A percentile compares a stretch with the other conserved stretches of the same genome.
These are phyloP conservation scores for Pyrocoelia pectoralis DNA, from an alignment of 2,888 invertebrate genomes.

Conservation along the genomic window DNA sequence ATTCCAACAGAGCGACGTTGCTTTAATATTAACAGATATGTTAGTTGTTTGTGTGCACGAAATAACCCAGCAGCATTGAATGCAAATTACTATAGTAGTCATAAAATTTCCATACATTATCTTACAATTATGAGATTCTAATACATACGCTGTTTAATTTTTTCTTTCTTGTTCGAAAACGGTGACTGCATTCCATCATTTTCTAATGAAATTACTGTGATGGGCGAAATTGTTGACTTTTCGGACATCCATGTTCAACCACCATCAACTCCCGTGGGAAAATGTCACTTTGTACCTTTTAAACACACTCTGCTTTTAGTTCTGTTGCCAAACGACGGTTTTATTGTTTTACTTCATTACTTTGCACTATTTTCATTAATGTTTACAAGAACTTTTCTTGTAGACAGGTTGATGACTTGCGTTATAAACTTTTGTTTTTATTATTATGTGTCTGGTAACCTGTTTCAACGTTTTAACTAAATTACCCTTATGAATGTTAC, in stretches of 20 bases:
- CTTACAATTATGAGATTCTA: conserved; percentile 31
- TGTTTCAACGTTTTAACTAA: conserved; percentile 7
- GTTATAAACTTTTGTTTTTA: neutral
- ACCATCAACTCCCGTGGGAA: conserved; percentile 1
- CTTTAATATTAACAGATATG: conserved; percentile 29
- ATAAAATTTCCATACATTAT: conserved; percentile 35
- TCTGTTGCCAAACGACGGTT: conserved; percentile 2
- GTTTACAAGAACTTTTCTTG: conserved; percentile 4
- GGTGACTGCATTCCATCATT: neutral
- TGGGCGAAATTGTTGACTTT: neutral
- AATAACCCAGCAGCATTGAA: conserved; percentile 28
- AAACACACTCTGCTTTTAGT: neutral
- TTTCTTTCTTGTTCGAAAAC: neutral
- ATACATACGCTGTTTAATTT: neutral
- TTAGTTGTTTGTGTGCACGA: conserved; percentile 24
- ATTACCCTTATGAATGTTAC: no score
- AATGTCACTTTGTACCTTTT: conserved; percentile 9
- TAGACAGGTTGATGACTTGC: conserved; percentile 9
- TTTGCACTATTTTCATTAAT: neutral
- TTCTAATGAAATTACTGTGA: neutral
- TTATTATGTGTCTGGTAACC: conserved; percentile 1
- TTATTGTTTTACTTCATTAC: conserved; percentile 4
- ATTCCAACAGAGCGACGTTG: conserved; percentile 21
- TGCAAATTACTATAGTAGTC: conserved; percentile 30
- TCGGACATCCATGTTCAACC: neutral